phyloP scores from a whole-genome alignment of 2,113 vertebrate genomes.

The Hemiscyllium ocellatum region DNA sequence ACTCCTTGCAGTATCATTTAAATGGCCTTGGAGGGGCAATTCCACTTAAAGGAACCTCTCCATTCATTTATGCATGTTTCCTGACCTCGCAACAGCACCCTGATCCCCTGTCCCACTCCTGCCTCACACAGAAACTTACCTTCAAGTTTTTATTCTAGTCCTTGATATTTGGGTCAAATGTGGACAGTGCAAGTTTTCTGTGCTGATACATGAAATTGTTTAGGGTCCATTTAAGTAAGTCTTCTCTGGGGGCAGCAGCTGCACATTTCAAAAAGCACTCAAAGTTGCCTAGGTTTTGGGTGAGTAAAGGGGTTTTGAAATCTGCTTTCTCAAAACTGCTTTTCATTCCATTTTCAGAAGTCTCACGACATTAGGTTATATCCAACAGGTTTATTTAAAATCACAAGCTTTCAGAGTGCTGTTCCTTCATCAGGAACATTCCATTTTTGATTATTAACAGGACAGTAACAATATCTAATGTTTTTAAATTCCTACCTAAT shows the following conservation, averaged over 20 bases:
- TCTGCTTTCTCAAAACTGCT: neutral
- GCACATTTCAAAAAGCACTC: neutral
- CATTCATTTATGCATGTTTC: neutral
- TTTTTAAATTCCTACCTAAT: neutral
- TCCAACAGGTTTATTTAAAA: too few species aligned
- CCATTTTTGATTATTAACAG: neutral
- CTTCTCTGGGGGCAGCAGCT: neutral
- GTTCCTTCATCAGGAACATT: too few species aligned
- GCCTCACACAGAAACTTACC: too few species aligned
- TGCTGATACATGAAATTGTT: neutral
- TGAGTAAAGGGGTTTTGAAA: neutral
- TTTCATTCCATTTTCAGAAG: too few species aligned
- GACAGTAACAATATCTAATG: neutral
- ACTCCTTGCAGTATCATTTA: neutral
- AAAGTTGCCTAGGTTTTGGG: neutral
- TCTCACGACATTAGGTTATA: too few species aligned
- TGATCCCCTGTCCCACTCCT: too few species aligned
- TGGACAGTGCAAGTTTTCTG: neutral
- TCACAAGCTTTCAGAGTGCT: too few species aligned
- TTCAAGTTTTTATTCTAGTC: too few species aligned
- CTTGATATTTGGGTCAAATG: neutral
- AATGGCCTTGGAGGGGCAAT: neutral
- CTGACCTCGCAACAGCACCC: neutral
- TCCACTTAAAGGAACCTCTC: neutral
- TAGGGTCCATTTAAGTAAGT: neutral